Conservation (phyloP, 2,888 invertebrate species). For the Scaeva pyrastri region DNA sequence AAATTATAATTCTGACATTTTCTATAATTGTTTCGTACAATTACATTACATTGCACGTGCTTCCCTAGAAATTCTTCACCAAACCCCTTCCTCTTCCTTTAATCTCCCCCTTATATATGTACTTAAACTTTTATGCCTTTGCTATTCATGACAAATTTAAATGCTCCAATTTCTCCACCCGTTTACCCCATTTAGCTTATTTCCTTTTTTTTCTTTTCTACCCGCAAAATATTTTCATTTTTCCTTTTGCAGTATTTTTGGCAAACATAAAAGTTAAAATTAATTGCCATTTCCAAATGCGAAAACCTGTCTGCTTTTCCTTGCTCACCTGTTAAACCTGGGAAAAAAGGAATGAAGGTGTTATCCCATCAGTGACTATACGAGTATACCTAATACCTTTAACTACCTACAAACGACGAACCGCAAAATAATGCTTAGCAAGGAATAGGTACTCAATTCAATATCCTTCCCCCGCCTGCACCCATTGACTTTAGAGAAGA, state of each 20-base stretch:
- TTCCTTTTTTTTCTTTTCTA: not conserved
- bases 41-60: too few relatives aligned
- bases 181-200: conserved; percentile 41
- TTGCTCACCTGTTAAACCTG: conserved; percentile 16
- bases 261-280: conserved; percentile 49
- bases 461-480: conserved; percentile 6
- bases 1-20: too few relatives aligned
- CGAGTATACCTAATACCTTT: too few relatives aligned
- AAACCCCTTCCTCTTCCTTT: too few relatives aligned
- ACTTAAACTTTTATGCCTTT: not conserved
- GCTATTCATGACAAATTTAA: conserved; percentile 7
- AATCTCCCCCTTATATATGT: too few relatives aligned
- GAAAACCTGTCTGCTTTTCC: not conserved
- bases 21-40: too few relatives aligned
- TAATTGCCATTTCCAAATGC: conserved; percentile 45
- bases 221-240: conserved; percentile 16
- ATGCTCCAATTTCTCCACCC: not conserved
- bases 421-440: conserved; percentile 15
- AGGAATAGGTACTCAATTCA: conserved; percentile 54
- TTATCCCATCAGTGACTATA: conserved; percentile 7
- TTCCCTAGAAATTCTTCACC: too few relatives aligned
- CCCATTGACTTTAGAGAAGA: not conserved
- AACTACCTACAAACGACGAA: conserved; percentile 10
- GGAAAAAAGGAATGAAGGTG: conserved; percentile 14
- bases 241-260: not conserved